Evolutionary conservation across 2,888 invertebrate species (phyloP).

Genomic region (Kryphioiulus occultus): DNA sequence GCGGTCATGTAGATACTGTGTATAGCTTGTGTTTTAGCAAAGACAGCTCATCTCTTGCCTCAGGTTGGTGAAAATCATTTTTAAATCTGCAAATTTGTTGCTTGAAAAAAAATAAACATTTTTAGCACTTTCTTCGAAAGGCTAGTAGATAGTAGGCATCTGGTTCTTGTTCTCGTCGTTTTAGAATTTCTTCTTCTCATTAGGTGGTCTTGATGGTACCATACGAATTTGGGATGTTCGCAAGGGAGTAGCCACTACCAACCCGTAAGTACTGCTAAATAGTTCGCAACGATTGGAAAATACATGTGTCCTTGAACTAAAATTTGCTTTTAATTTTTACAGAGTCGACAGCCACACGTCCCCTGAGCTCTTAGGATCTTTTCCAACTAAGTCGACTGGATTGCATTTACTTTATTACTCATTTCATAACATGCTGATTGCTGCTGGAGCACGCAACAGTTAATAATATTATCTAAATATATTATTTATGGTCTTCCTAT

Average conservation of each 20-base stretch:
- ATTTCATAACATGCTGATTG: slow-evolving; percentile 52
- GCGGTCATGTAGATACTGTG: slow-evolving; percentile 72
- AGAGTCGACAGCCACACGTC: slow-evolving; percentile 53
- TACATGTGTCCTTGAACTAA: not conserved
- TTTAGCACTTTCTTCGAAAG: not conserved
- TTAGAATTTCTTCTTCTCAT: not conserved
- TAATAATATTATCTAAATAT: not conserved
- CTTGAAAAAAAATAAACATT: not conserved
- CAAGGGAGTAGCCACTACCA: slow-evolving; percentile 46
- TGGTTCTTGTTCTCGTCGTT: not conserved
- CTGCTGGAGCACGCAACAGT: slow-evolving; percentile 48
- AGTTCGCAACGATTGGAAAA: not conserved
- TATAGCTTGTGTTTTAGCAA: slow-evolving; percentile 71
- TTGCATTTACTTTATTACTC: slow-evolving; percentile 50
- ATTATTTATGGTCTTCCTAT: not conserved
- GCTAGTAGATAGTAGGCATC: not conserved
- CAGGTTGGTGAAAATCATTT: slow-evolving; percentile 62
- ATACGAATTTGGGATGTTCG: slow-evolving; percentile 72
- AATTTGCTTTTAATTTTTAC: slow-evolving; percentile 28
- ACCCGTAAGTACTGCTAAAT: slow-evolving; percentile 47
- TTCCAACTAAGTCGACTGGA: slow-evolving; percentile 50
- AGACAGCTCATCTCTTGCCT: slow-evolving; percentile 71
- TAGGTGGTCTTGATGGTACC: slow-evolving; percentile 69
- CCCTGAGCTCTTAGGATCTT: slow-evolving; percentile 52
- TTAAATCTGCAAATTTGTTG: not conserved